Evolutionary conservation across 2,888 invertebrate genomes (phyloP).

Genomic region (Scelioninae gen. 1): DNA sequence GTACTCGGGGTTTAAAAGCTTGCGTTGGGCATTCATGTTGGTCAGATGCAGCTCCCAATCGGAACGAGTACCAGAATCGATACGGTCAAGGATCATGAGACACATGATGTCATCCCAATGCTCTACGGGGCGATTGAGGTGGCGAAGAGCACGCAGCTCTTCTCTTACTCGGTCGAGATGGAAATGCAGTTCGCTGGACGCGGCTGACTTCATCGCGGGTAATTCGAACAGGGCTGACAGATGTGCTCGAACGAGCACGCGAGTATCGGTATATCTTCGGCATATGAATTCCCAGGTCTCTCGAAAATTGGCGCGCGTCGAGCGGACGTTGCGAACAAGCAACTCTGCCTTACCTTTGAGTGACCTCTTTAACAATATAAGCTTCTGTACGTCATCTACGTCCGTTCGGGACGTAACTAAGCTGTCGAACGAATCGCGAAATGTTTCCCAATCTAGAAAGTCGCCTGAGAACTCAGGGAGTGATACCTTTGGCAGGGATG

Average conservation of each 20-base stretch:
- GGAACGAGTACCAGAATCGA: not conserved
- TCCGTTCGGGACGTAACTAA: constrained; percentile 14
- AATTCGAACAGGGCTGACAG: constrained; percentile 45
- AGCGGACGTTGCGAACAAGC: constrained; percentile 43
- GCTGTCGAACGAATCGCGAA: constrained; percentile 20
- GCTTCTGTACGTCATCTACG: constrained; percentile 51
- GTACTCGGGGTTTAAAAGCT: not conserved
- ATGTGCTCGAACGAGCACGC: constrained; percentile 50
- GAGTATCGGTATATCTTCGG: constrained; percentile 61
- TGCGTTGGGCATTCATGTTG: not conserved
- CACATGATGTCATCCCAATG: constrained; percentile 9
- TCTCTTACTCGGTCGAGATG: not conserved
- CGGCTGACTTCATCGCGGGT: not conserved
- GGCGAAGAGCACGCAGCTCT: constrained; percentile 42
- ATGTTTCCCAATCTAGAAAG: constrained; percentile 30
- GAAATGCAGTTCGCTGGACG: too few relatives aligned
- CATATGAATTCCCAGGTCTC: constrained; percentile 59
- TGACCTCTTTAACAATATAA: constrained; percentile 59
- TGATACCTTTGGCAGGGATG: constrained; percentile 22
- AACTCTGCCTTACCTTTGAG: constrained; percentile 54
- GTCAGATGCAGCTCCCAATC: constrained; percentile 31
- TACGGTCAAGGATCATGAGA: not conserved
- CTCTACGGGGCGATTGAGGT: not conserved
- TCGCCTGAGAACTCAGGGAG: constrained; percentile 33
- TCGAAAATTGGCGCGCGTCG: constrained; percentile 52